phyloP scores from a whole-genome alignment of 2,888 invertebrate species.

The Vanessa cardui region DNA sequence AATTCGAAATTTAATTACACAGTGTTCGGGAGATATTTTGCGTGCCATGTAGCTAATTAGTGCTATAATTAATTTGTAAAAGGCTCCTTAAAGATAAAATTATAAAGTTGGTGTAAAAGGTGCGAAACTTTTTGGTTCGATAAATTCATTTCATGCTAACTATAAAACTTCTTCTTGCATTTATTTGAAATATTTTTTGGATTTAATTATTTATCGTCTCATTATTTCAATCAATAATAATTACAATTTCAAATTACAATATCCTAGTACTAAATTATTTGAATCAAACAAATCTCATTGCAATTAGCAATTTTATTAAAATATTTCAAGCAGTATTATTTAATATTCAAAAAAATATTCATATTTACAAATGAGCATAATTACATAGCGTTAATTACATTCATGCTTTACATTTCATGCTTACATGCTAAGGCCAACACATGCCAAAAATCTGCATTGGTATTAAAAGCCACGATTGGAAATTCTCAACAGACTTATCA shows the following conservation, averaged over 20 bases:
- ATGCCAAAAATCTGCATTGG: constrained; percentile 65
- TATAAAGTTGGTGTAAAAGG: too few species aligned
- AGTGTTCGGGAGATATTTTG: constrained; percentile 34
- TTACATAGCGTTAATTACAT: not conserved
- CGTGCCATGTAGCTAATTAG: constrained; percentile 30
- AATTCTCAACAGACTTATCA: constrained; percentile 64
- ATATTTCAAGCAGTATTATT: constrained; percentile 32
- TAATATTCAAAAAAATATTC: constrained; percentile 25
- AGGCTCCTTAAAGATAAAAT: not conserved
- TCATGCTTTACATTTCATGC: constrained; percentile 27
- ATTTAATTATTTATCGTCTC: too few species aligned
- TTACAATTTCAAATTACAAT: too few species aligned
- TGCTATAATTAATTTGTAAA: constrained; percentile 28
- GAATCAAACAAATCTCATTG: not conserved
- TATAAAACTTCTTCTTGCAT: too few species aligned
- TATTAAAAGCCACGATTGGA: constrained; percentile 60
- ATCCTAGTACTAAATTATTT: not conserved
- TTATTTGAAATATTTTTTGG: too few species aligned
- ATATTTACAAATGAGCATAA: constrained; percentile 32
- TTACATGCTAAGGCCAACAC: constrained; percentile 60
- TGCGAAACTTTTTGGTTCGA: too few species aligned
- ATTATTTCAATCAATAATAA: too few species aligned
- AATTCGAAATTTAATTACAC: constrained; percentile 40
- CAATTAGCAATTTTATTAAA: constrained; percentile 20
- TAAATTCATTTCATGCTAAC: too few species aligned